Percentiles rank a stretch among this genome's conserved stretches.
phyloP scores from a whole-genome alignment of 2,797 vertebrate species.

The Sarcophilus harrisii region DNA sequence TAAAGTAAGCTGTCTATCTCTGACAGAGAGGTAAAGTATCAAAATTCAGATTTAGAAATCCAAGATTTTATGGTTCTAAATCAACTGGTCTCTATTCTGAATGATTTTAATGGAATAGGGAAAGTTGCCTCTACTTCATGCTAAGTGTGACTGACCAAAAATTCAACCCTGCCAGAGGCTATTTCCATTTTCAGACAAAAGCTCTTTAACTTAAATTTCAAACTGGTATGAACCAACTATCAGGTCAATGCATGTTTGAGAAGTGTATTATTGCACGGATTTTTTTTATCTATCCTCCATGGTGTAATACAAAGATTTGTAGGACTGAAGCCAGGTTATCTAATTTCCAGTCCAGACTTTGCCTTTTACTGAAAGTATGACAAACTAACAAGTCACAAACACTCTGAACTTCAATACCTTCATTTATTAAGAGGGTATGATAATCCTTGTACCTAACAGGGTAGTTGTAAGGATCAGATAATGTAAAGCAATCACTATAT shows the following conservation, averaged over 20 bases:
- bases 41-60: not conserved
- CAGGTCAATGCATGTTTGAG: not conserved
- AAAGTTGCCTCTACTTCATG: not conserved
- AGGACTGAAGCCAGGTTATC: not conserved
- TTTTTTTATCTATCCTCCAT: not conserved
- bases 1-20: not conserved
- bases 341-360: not conserved
- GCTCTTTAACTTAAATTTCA: not conserved
- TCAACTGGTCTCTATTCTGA: not conserved
- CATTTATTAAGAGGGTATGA: not conserved
- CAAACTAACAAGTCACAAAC: not conserved
- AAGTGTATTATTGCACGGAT: not conserved
- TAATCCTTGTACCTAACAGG: not conserved
- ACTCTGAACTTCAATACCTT: not conserved
- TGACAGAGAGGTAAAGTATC: not conserved
- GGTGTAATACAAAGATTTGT: not conserved
- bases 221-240: not conserved
- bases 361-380: not conserved
- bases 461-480: not conserved
- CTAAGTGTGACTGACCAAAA: not conserved
- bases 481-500: not conserved
- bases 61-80: not conserved
- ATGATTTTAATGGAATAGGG: not conserved
- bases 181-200: not conserved
- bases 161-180: not conserved